A percentile compares a stretch with the other conserved stretches of the same genome.
Conservation (phyloP, 1,140 invertebrate species). For the Nymphalis io region DNA sequence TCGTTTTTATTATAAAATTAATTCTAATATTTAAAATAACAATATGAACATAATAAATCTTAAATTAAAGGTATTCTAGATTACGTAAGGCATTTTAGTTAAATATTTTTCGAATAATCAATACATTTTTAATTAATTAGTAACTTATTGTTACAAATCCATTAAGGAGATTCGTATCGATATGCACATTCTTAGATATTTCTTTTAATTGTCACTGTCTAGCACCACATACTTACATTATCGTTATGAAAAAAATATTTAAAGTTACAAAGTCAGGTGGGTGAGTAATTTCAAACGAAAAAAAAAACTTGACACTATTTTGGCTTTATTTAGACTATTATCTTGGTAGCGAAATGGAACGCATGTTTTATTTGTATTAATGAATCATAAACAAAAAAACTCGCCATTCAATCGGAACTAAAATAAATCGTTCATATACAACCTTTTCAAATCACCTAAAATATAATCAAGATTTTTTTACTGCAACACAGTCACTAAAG, state of each 20-base stretch:
- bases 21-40: constrained; percentile 5
- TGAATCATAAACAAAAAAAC: not conserved
- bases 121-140: constrained; percentile 25
- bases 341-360: constrained; percentile 6
- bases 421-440: not conserved
- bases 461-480: not conserved
- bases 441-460: not conserved
- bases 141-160: constrained; percentile 15
- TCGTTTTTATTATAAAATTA: constrained; percentile 21
- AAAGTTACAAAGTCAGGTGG: constrained; percentile 26
- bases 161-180: constrained; percentile 28
- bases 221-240: constrained; percentile 53
- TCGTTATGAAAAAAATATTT: constrained; percentile 24
- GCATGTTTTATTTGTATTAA: not conserved
- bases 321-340: constrained; percentile 10
- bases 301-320: constrained; percentile 17
- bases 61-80: constrained; percentile 53
- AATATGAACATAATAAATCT: constrained; percentile 50
- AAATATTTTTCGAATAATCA: constrained; percentile 28
- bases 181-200: constrained; percentile 34
- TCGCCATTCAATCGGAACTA: not conserved
- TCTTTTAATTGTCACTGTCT: constrained; percentile 36
- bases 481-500: constrained; percentile 3
- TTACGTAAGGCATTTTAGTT: constrained; percentile 57
- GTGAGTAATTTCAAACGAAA: constrained; percentile 20